phyloP scores from a whole-genome alignment of 2,888 invertebrate species.

The Caenorhabditis wallacei region DNA sequence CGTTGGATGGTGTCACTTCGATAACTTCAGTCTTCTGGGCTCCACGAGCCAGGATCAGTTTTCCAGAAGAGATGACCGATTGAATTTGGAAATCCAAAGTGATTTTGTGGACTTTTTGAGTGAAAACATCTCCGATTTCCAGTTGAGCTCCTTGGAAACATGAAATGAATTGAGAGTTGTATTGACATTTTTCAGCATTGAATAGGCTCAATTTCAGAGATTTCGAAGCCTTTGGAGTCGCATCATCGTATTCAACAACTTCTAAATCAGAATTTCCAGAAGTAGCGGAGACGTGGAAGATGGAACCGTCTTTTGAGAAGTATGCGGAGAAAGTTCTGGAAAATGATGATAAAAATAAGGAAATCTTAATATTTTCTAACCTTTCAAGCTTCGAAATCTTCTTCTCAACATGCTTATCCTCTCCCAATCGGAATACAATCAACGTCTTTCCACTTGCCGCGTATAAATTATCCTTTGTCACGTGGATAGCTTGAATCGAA shows the following conservation, averaged over 20 bases:
- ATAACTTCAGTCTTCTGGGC: conserved; percentile 1
- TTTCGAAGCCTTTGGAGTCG: not conserved
- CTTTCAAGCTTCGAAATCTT: not conserved
- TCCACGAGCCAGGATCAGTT: conserved; percentile 10
- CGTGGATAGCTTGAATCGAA: conserved; percentile 27
- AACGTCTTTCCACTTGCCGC: conserved; percentile 18
- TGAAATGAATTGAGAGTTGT: not conserved
- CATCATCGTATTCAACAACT: not conserved
- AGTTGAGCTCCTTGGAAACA: conserved; percentile 20
- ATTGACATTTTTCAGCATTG: conserved; percentile 17
- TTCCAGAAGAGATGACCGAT: not conserved
- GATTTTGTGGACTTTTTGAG: conserved; percentile 10
- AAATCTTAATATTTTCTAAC: not conserved
- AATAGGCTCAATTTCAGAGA: not conserved
- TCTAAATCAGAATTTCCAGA: conserved; percentile 4
- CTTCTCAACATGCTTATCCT: conserved; percentile 13
- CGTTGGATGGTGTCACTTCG: conserved; percentile 13
- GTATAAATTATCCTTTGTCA: not conserved
- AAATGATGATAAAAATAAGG: not conserved
- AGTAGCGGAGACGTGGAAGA: conserved; percentile 8
- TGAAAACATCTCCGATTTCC: conserved; percentile 4
- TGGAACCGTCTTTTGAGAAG: not conserved
- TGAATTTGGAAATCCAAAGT: conserved; percentile 9
- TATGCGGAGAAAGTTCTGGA: conserved; percentile 19
- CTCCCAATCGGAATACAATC: not conserved